phyloP scores from a whole-genome alignment of 1,140 invertebrate species.

The Saccostrea echinata region DNA sequence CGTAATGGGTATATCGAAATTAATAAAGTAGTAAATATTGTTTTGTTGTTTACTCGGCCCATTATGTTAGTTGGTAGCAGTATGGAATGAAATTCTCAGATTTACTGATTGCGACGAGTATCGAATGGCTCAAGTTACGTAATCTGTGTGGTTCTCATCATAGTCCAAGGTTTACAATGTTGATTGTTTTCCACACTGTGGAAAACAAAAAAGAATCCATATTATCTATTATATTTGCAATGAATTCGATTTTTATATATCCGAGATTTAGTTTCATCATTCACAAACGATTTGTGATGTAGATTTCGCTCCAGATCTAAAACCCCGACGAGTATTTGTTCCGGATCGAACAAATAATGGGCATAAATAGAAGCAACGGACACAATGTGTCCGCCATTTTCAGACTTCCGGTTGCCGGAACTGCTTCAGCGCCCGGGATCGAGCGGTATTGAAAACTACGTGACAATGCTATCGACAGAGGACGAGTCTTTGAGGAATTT shows the following conservation, averaged over 20 bases:
- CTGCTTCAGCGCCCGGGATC: constrained; percentile 6
- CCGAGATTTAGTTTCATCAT: constrained; percentile 17
- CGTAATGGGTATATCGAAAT: too few relatives aligned
- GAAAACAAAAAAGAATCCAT: constrained; percentile 10
- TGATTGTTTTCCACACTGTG: constrained; percentile 14
- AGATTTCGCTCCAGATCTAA: constrained; percentile 4
- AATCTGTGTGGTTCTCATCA: not conserved
- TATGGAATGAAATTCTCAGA: too few relatives aligned
- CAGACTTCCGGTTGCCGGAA: constrained; percentile 30
- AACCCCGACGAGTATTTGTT: constrained; percentile 24
- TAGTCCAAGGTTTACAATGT: not conserved
- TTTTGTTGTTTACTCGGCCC: too few relatives aligned
- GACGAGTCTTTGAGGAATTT: not conserved
- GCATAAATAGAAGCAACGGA: constrained; percentile 23
- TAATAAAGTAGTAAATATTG: too few relatives aligned
- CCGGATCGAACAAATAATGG: constrained; percentile 15
- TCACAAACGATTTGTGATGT: not conserved
- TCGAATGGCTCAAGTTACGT: too few relatives aligned
- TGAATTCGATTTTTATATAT: constrained; percentile 15
- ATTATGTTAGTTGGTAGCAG: too few relatives aligned
- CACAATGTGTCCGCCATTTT: constrained; percentile 36
- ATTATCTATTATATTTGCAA: constrained; percentile 12
- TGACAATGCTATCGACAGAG: not conserved
- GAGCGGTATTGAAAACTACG: constrained; percentile 10
- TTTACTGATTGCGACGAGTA: too few relatives aligned